Evolutionary conservation across 2,888 invertebrate genomes (phyloP), one percentile per base, ranked within the genome.

Genomic region (Heptascelio sp.): DNA sequence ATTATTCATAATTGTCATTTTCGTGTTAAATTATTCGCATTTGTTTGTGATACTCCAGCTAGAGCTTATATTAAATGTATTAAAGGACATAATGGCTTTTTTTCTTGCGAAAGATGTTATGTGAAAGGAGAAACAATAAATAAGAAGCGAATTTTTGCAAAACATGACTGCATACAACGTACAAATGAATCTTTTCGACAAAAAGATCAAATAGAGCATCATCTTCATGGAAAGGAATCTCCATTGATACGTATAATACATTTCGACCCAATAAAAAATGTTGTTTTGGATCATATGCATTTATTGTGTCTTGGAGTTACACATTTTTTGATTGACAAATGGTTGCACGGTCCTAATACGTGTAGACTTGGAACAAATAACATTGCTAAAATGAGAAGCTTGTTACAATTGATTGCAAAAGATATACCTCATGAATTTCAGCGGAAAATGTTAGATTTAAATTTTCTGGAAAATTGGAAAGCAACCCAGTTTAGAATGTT

Each of bases 401-500:
- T 71, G 26, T 60, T 81, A 40, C 15, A 51, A 21, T 51, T 30
- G 19, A 3, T 60, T 25, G 62, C 75, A 0, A 75, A 73, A 37
- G 64, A 80, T 40, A 43, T 80, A 23, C 75, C 75, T 3, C 17
- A 37, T 21, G 73, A 80, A 67, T 75, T 80, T 70, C 75, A 80
- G 19, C 49, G 80, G 11, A 84, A 80, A 46, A 72, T 37, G 21
- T 55, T 80, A 30, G 72, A 80, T 73, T 37, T 84, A 15, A 68
- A 59, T 40, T 73, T 75, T 59, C 53, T 75, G 25, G 25, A 15
- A 11, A 57, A 83, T 55, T 83, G 75, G 79, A 83, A 79, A 70
- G 83, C 83, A 25, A 75, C 79, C 0, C 83, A 79, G n/a, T 65
- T 53, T 34, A 23, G 83, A 75, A 21, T 83, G 25, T 68, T 72